Evolutionary conservation across 2,113 vertebrate species (phyloP).

Genomic region (Chinchilla lanigera): DNA sequence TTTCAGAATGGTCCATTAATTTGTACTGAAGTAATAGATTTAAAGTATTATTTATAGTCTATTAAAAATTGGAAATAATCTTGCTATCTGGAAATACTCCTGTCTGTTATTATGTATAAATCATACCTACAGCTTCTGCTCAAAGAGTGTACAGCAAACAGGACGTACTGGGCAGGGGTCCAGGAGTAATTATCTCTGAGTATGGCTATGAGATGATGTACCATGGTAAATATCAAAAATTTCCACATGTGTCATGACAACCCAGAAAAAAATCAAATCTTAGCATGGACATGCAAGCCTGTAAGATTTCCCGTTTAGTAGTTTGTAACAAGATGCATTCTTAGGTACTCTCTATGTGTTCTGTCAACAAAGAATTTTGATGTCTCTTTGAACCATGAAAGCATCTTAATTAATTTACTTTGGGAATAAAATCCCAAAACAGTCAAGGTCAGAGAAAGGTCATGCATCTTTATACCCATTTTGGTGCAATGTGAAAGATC

Average conservation of each 20-base stretch:
- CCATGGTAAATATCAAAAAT: conserved; percentile 18
- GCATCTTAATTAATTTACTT: neutral
- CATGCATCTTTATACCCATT: neutral
- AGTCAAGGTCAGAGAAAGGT: neutral
- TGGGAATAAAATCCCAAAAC: neutral
- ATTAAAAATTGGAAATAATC: conserved; percentile 30
- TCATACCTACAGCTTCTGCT: neutral
- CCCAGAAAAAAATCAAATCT: neutral
- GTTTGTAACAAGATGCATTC: neutral
- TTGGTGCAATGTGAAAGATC: neutral
- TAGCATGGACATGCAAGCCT: neutral
- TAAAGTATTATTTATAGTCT: conserved; percentile 10
- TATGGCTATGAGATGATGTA: neutral
- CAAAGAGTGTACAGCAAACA: neutral
- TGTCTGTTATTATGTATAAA: conserved; percentile 35
- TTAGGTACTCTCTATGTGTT: neutral
- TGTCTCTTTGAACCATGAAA: neutral
- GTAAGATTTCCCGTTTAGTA: neutral
- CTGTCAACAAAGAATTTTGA: neutral
- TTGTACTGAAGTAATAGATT: conserved; percentile 21
- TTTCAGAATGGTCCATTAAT: neutral
- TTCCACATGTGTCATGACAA: neutral
- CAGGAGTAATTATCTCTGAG: neutral
- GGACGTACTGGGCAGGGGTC: neutral
- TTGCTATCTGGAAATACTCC: neutral